These are phyloP conservation scores for Loripinus fragilis DNA, from an alignment of 2,888 invertebrate genomes.

Conservation along the genomic window DNA sequence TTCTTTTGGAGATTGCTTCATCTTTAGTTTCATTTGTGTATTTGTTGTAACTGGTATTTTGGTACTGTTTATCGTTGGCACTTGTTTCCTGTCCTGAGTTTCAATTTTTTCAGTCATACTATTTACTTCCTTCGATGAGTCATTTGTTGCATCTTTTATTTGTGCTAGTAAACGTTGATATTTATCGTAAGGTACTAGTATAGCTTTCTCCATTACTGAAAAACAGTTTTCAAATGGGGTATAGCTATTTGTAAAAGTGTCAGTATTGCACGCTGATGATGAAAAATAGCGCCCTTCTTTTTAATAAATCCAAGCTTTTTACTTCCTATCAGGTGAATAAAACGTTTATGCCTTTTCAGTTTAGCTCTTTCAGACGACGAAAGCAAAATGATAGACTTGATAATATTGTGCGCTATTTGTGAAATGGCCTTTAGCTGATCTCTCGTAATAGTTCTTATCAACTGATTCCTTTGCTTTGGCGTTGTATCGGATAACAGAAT, in stretches of 20 bases:
- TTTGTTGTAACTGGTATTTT: not conserved
- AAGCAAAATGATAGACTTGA: not conserved
- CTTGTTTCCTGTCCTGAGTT: too few species aligned
- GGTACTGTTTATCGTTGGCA: too few species aligned
- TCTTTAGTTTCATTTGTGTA: not conserved
- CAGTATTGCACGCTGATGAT: too few species aligned
- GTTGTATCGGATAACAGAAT: not conserved
- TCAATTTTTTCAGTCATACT: too few species aligned
- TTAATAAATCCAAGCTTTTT: too few species aligned
- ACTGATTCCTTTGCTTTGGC: not conserved
- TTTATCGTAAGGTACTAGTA: constrained; percentile 25
- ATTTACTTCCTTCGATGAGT: too few species aligned
- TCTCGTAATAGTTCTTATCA: constrained; percentile 11
- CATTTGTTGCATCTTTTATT: not conserved
- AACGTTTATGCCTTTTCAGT: not conserved
- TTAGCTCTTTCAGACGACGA: not conserved
- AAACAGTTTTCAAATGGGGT: not conserved
- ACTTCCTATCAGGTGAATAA: too few species aligned
- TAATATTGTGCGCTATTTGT: constrained; percentile 11
- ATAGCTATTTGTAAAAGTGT: too few species aligned
- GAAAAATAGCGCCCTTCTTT: too few species aligned
- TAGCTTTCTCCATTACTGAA: constrained; percentile 25
- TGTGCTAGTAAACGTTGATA: constrained; percentile 18
- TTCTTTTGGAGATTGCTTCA: too few species aligned
- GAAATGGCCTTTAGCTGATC: constrained; percentile 28